A percentile compares a stretch with the other conserved stretches of the same genome.
phyloP scores from a whole-genome alignment of 2,113 vertebrate genomes.

The Alethe castanea region DNA sequence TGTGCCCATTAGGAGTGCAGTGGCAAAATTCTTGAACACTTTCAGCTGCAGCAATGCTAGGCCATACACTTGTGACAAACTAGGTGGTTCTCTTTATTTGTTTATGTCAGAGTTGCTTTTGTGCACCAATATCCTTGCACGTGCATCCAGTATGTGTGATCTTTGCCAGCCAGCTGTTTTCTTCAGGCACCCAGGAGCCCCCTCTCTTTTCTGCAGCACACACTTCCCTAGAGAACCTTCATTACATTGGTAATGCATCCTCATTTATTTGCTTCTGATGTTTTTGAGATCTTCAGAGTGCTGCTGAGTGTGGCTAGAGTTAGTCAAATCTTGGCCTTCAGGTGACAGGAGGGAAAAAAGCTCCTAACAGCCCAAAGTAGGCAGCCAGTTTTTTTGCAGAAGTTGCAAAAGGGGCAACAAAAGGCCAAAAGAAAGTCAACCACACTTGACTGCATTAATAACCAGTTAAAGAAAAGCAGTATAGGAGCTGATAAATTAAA shows the following conservation, averaged over 20 bases:
- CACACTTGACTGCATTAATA: neutral
- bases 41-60: neutral
- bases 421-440: neutral
- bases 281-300: neutral
- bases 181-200: neutral
- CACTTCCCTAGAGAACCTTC: neutral
- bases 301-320: neutral
- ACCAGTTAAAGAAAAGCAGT: neutral
- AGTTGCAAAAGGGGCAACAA: neutral
- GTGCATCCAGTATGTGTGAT: neutral
- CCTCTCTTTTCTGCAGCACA: neutral
- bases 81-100: neutral
- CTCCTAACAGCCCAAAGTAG: neutral
- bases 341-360: neutral
- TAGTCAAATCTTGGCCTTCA: neutral
- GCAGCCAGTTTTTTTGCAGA: neutral
- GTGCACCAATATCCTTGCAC: neutral
- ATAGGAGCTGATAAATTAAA: neutral
- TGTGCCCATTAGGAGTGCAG: neutral
- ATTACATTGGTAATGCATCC: neutral
- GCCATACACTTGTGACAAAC: neutral
- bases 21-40: neutral
- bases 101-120: neutral
- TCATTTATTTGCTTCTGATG: neutral
- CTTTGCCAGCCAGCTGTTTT: neutral